Percentiles rank a stretch among this genome's conserved stretches.
Evolutionary conservation across 1,140 invertebrate genomes (phyloP).

Genomic region (Mya arenaria): DNA sequence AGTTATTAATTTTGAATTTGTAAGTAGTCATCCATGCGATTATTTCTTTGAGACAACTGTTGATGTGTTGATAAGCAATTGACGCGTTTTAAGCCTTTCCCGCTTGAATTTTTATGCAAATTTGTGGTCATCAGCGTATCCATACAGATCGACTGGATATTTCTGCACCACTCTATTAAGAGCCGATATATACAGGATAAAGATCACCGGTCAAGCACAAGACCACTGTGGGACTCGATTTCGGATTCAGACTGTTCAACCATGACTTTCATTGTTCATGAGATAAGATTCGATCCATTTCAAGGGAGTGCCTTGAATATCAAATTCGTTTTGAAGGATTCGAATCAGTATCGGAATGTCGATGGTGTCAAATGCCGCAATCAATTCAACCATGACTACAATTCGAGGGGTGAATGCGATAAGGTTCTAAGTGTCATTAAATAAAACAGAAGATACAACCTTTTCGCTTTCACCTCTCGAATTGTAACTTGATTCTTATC

Average conservation of each 20-base stretch:
- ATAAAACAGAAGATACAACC: too few relatives aligned
- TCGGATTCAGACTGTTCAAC: neutral
- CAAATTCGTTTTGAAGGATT: conserved; percentile 1
- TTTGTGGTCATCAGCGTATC: conserved; percentile 12
- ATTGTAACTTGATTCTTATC: conserved; percentile 20
- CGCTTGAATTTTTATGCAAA: neutral
- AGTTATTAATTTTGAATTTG: conserved; percentile 23
- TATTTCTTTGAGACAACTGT: neutral
- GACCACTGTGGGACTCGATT: neutral
- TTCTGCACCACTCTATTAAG: neutral
- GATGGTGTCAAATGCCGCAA: conserved; percentile 20
- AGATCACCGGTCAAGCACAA: conserved; percentile 19
- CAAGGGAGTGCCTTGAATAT: neutral
- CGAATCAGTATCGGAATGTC: conserved; percentile 1
- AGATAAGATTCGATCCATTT: conserved; percentile 7
- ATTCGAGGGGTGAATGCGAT: too few relatives aligned
- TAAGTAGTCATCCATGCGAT: conserved; percentile 9
- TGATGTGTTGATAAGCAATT: neutral
- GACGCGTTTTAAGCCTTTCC: neutral
- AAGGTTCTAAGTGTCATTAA: too few relatives aligned
- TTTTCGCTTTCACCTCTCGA: too few relatives aligned
- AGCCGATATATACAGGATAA: conserved; percentile 1
- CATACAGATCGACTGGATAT: neutral
- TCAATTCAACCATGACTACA: conserved; percentile 8
- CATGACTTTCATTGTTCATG: neutral